phyloP scores from a whole-genome alignment of 2,888 invertebrate genomes.

The Ochropleura plecta region DNA sequence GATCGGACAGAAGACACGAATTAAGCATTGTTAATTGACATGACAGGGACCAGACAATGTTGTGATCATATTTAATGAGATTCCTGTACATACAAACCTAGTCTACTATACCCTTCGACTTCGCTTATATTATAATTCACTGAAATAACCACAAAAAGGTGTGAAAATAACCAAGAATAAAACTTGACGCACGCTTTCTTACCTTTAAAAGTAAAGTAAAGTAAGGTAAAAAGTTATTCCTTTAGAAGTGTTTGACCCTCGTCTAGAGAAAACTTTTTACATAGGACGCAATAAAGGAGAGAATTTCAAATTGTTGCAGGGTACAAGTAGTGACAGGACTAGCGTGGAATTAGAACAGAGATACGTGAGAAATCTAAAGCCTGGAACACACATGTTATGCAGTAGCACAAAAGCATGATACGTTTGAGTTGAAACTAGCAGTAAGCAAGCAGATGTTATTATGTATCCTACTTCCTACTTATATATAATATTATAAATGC shows the following conservation, averaged over 20 bases:
- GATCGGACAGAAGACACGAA: not conserved
- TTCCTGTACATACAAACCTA: not conserved
- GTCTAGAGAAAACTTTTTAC: slow-evolving; percentile 58
- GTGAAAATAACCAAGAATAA: slow-evolving; percentile 33
- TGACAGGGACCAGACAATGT: not conserved
- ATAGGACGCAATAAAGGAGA: slow-evolving; percentile 52
- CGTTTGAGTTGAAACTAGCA: not conserved
- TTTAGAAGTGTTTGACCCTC: slow-evolving; percentile 60
- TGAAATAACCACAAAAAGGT: slow-evolving; percentile 31
- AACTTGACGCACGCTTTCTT: slow-evolving; percentile 45
- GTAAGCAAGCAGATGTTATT: not conserved
- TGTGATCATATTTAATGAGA: not conserved
- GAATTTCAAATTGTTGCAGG: slow-evolving; percentile 55
- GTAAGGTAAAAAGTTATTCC: slow-evolving; percentile 60
- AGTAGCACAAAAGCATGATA: not conserved
- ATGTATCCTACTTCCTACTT: too few relatives aligned
- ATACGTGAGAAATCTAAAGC: not conserved
- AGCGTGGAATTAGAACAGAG: slow-evolving; percentile 4
- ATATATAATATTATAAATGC: too few relatives aligned
- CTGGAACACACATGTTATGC: not conserved
- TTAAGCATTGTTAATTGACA: slow-evolving; percentile 3
- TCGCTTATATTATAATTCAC: slow-evolving; percentile 21
- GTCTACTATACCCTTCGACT: too few relatives aligned
- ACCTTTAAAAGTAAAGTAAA: slow-evolving; percentile 59
- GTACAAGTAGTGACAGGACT: slow-evolving; percentile 41